These are phyloP conservation scores for Pitta sordida DNA, from an alignment of 2,113 vertebrate genomes.

Conservation along the genomic window DNA sequence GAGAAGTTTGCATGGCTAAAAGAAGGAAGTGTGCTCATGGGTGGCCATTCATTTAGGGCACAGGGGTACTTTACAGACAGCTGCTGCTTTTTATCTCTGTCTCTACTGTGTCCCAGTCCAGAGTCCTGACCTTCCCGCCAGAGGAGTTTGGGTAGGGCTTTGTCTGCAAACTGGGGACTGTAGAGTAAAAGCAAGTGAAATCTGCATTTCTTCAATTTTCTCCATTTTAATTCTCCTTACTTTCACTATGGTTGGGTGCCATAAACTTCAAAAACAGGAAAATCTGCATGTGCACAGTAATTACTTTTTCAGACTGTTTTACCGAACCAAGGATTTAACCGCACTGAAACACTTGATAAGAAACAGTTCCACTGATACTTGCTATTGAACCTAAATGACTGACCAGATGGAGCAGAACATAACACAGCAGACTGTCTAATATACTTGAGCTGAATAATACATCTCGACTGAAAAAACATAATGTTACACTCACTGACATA, in stretches of 20 bases:
- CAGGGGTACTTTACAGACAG: not conserved
- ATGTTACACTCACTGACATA: slow-evolving; percentile 32
- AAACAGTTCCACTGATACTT: slow-evolving; percentile 58
- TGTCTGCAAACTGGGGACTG: not conserved
- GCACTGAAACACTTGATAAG: slow-evolving; percentile 43
- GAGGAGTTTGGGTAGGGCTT: not conserved
- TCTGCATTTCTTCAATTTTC: not conserved
- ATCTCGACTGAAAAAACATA: slow-evolving; percentile 43
- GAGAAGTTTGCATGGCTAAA: not conserved
- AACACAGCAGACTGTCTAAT: slow-evolving; percentile 47
- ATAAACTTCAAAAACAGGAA: slow-evolving; percentile 30
- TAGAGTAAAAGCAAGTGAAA: not conserved
- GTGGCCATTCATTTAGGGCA: not conserved
- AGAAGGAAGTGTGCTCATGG: not conserved
- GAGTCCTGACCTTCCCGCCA: not conserved
- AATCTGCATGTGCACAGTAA: slow-evolving; percentile 19
- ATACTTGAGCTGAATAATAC: slow-evolving; percentile 65
- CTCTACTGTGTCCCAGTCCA: not conserved
- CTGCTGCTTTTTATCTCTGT: not conserved
- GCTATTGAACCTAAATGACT: slow-evolving; percentile 46
- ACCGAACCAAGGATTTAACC: slow-evolving; percentile 45
- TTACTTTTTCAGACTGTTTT: slow-evolving; percentile 38
- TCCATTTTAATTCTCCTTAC: slow-evolving; percentile 11
- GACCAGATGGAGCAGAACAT: slow-evolving; percentile 58
- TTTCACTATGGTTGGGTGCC: not conserved